Conservation (phyloP, 1,140 invertebrate genomes). For the Drosophila littoralis region DNA sequence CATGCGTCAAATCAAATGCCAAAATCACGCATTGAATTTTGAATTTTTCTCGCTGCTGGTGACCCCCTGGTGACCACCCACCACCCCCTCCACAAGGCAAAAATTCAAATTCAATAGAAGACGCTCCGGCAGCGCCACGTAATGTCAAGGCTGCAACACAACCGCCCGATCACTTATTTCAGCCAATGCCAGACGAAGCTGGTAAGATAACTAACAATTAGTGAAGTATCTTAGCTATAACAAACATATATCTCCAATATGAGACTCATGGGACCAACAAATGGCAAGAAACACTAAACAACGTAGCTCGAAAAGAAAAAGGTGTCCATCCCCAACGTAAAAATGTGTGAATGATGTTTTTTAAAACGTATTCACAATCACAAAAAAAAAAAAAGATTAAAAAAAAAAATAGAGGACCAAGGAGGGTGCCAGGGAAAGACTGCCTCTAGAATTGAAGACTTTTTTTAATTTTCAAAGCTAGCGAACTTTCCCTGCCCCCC, state of each 20-base stretch:
- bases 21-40: constrained; percentile 63
- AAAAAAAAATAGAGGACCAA: constrained; percentile 1
- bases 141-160: constrained; percentile 85
- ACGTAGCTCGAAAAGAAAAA: neutral
- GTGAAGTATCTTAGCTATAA: constrained; percentile 51
- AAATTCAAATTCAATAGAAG: constrained; percentile 84
- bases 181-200: constrained; percentile 87
- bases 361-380: neutral
- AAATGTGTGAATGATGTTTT: constrained; percentile 7
- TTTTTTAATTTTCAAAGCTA: constrained; percentile 20
- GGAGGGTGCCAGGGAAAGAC: constrained; percentile 5
- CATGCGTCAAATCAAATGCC: constrained; percentile 57
- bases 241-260: constrained; percentile 11
- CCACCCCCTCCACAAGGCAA: constrained; percentile 54
- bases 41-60: constrained; percentile 60
- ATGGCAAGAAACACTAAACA: neutral
- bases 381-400: no score
- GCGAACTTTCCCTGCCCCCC: neutral
- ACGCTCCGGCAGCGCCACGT: constrained; percentile 84
- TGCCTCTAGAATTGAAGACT: constrained; percentile 2
- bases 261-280: neutral
- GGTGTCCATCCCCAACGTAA: neutral
- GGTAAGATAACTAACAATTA: constrained; percentile 85
- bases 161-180: constrained; percentile 86
- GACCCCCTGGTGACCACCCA: constrained; percentile 43